Percentiles rank a stretch among this genome's conserved stretches.
phyloP scores from a whole-genome alignment of 2,888 invertebrate species.

The Xanthia togata region DNA sequence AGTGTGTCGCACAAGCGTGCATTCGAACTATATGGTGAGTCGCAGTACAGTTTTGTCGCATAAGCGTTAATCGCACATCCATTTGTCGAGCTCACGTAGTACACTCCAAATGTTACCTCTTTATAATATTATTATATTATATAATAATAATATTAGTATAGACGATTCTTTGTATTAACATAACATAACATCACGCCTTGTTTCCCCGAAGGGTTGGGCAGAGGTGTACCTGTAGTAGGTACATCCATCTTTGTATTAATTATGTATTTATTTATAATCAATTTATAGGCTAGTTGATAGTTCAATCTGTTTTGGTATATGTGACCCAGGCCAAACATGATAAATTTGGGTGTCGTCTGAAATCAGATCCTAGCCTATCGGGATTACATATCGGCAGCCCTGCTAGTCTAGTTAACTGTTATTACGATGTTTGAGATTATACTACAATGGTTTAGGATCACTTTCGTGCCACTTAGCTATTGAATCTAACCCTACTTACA shows the following conservation, averaged over 20 bases:
- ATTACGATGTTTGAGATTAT: constrained; percentile 24
- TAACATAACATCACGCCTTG: no score
- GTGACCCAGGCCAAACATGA: constrained; percentile 19
- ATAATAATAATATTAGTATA: no score
- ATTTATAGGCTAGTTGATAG: not conserved
- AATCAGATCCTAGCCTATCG: constrained; percentile 20
- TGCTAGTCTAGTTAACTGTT: constrained; percentile 20
- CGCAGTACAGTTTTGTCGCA: no score
- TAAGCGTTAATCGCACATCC: no score
- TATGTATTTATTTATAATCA: not conserved
- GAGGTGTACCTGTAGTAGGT: no score
- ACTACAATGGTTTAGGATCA: constrained; percentile 25
- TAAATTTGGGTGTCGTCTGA: constrained; percentile 28
- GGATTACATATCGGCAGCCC: constrained; percentile 38
- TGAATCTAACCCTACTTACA: not conserved
- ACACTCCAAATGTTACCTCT: no score
- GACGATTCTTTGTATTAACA: not conserved
- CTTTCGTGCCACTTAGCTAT: constrained; percentile 23
- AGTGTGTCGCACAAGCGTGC: no score
- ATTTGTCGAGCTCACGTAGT: no score
- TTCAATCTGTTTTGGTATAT: not conserved
- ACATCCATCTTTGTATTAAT: not conserved
- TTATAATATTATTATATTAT: no score
- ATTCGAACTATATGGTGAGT: no score
- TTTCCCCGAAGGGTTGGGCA: no score